A percentile compares a stretch with the other conserved stretches of the same genome.
Evolutionary conservation across 2,113 vertebrate species (phyloP).

Genomic region (Tupaia tana): DNA sequence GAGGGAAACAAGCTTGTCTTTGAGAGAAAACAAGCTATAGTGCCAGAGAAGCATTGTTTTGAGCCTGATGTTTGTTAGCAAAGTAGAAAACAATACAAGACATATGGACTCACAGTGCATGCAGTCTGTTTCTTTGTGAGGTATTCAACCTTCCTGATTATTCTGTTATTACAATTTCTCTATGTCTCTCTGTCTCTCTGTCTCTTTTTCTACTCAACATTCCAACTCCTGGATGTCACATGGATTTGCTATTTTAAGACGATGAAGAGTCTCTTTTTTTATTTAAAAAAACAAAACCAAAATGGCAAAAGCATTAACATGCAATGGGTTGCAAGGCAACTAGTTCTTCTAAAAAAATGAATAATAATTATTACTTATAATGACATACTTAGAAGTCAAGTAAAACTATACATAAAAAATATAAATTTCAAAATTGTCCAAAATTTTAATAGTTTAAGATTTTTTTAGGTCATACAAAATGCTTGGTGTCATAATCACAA

Average conservation of each 20-base stretch:
- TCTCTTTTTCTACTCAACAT: neutral
- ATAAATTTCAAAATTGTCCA: neutral
- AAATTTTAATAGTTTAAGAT: neutral
- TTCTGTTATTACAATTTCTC: neutral
- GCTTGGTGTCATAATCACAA: neutral
- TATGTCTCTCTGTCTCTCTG: neutral
- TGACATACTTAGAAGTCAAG: neutral
- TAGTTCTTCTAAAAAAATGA: neutral
- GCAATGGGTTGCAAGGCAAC: neutral
- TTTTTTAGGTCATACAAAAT: neutral
- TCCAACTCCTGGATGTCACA: neutral
- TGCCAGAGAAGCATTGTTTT: neutral
- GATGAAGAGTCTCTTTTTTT: neutral
- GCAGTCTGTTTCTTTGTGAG: neutral
- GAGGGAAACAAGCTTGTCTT: neutral
- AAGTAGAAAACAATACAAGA: neutral
- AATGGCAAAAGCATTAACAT: neutral
- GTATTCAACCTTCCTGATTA: neutral
- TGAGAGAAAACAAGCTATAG: neutral
- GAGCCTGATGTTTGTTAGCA: neutral
- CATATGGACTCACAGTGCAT: fast-evolving
- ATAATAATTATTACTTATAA: neutral
- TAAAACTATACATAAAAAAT: neutral
- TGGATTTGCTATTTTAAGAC: neutral
- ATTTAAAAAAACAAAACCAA: neutral